These are phyloP conservation scores for Acanthococcus lagerstroemiae DNA, from an alignment of 2,888 invertebrate genomes.

Conservation along the genomic window DNA sequence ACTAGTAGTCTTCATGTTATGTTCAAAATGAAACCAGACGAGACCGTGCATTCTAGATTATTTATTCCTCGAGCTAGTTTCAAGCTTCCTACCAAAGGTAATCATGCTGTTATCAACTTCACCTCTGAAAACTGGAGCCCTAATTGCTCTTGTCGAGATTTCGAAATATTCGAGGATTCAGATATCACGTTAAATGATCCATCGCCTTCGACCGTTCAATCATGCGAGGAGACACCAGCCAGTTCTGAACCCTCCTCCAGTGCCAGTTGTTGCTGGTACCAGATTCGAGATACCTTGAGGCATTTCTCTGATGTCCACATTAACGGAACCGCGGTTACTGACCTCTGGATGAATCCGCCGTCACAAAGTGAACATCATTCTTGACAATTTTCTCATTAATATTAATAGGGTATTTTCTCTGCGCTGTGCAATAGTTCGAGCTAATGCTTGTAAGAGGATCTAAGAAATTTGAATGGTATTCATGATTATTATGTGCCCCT, in stretches of 20 bases:
- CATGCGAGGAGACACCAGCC: not conserved
- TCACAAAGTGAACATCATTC: too few relatives aligned
- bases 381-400: too few relatives aligned
- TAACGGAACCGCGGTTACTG: constrained; percentile 6
- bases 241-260: not conserved
- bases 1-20: constrained; percentile 15
- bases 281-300: constrained; percentile 9
- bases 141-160: constrained; percentile 3
- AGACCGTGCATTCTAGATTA: not conserved
- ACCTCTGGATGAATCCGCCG: constrained; percentile 24
- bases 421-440: too few relatives aligned
- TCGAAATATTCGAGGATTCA: constrained; percentile 7
- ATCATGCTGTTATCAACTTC: constrained; percentile 16
- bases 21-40: constrained; percentile 18
- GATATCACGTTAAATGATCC: not conserved
- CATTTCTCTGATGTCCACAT: constrained; percentile 11
- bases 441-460: too few relatives aligned
- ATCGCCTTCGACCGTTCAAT: not conserved
- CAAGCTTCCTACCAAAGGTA: constrained; percentile 2
- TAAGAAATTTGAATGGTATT: too few relatives aligned
- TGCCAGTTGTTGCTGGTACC: constrained; percentile 1
- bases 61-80: constrained; percentile 9
- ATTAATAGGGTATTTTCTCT: too few relatives aligned
- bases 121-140: not conserved
- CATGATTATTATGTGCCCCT: too few relatives aligned